Conservation (phyloP, 64 coral and sea anemone species). For the Montipora cactus region DNA sequence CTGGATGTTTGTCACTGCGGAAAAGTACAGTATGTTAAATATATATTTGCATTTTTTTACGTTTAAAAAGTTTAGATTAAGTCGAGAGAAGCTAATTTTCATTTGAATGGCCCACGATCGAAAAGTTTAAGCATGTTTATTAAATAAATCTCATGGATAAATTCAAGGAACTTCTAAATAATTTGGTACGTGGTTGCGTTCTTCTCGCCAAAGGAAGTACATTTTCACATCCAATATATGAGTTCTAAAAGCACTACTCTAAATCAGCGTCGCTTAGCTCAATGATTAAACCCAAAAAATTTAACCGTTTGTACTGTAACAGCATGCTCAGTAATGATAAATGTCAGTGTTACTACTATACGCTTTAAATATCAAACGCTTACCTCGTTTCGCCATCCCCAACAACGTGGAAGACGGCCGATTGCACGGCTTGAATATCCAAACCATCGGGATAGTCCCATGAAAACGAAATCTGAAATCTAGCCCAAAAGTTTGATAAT, state of each 20-base stretch:
- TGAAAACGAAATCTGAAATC: conserved; percentile 92
- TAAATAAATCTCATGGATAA: neutral
- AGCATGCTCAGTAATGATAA: neutral
- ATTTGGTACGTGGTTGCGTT: neutral
- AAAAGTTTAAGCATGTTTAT: conserved; percentile 24
- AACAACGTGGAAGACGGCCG: conserved; percentile 92
- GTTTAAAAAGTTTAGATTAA: no score
- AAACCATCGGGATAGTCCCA: conserved; percentile 92
- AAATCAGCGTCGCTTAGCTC: neutral
- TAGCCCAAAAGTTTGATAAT: conserved; percentile 83
- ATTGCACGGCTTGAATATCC: conserved; percentile 84
- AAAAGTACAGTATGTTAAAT: neutral
- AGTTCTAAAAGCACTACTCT: neutral
- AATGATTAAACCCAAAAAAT: neutral
- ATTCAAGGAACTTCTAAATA: neutral
- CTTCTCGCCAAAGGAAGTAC: neutral
- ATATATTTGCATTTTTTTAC: neutral
- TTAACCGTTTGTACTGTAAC: neutral
- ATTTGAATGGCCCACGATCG: neutral
- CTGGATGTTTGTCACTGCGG: neutral
- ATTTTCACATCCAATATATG: neutral
- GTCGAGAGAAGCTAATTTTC: no score
- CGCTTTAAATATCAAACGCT: neutral
- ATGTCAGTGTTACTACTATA: neutral
- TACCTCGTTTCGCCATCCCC: conserved; percentile 84